Base-by-base conservation (phyloP, 35 echinoderm and acorn worm genomes). In the Nesometra sesokonis region DNA sequence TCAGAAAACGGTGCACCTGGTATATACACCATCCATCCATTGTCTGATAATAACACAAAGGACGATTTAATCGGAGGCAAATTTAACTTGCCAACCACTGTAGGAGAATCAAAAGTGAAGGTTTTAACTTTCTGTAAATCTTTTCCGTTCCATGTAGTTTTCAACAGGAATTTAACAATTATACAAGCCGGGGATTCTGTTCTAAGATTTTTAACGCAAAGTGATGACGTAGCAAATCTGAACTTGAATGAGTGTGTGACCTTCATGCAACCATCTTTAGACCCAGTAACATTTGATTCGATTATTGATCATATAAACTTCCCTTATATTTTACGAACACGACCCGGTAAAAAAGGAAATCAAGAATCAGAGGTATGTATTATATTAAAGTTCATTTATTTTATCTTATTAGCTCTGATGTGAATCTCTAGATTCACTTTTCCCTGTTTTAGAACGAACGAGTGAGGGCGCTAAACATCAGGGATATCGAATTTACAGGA, bases 141-240 rank as follows among this genome's bases (percentile, higher is more conserved):
- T 0, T 97, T 90, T 86, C 94, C 94, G 23, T 97, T 97, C 83
- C 94, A 97, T 86, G 40, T 97, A 1, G 85, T 97, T 84, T 90
- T 97, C 43, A 91, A 97, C 40, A 76, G 91, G 78, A 82, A 88
- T 36, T 77, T 97, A 78, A 81, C 88, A 30, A 97, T 97, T 36
- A 85, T 90, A 37, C 94, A 97, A 35, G 80, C 93, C 11, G 94
- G 94, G 29, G 91, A 97, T 67, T 93, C 94, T 13, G 91, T 97
- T 36, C 87, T 97, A 78, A 84, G 94, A 32, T 93, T 97, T 91
- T 90, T 97, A 39, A 85, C 88, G 15, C 57, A 86, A 47, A 82
- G 82, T 32, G 85, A 86, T 78, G 88, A 91, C 30, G 78, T 78
- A 34, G 87, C 90, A 84, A 91, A 91, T 57, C 86, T 97, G 82